Percentiles rank a stretch among this genome's conserved stretches.
phyloP scores from a whole-genome alignment of 2,797 vertebrate species.

The Clarias pachynema region DNA sequence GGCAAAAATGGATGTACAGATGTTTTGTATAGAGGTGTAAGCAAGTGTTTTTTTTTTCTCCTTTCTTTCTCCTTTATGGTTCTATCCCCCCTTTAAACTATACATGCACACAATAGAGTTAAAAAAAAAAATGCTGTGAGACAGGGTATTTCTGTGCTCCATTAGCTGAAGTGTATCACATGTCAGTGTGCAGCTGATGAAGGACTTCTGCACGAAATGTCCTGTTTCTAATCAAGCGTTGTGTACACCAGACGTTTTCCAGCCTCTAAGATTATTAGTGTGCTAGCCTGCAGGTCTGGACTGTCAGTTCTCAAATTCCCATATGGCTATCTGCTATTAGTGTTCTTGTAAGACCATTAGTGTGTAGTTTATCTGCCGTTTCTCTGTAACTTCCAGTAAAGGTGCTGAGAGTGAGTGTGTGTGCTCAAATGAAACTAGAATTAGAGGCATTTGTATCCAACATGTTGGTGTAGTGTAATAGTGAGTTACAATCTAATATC shows the following conservation, averaged over 20 bases:
- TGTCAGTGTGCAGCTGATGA: conserved; percentile 16
- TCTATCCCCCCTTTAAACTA: too few relatives aligned
- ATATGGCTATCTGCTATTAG: conserved; percentile 16
- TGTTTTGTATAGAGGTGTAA: not conserved
- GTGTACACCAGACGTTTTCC: conserved; percentile 13
- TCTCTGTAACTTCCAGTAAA: conserved; percentile 16
- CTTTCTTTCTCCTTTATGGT: not conserved
- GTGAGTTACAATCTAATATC: not conserved
- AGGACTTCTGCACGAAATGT: conserved; percentile 18
- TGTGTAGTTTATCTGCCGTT: conserved; percentile 6
- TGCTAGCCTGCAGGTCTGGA: conserved; percentile 20
- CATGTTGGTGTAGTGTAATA: not conserved
- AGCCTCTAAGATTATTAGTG: conserved; percentile 10
- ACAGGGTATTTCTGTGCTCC: conserved; percentile 13
- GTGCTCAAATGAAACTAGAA: not conserved
- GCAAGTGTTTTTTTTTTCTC: not conserved
- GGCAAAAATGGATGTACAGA: not conserved
- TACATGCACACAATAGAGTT: not conserved
- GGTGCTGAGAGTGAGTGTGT: not conserved
- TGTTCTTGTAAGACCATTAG: conserved; percentile 24
- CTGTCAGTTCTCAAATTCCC: conserved; percentile 14
- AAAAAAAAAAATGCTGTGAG: not conserved
- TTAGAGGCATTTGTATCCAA: not conserved
- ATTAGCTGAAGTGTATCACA: not conserved
- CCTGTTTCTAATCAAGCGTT: conserved; percentile 24